Base-by-base conservation (phyloP, 2,797 vertebrate genomes). In the Bothrops alternatus region DNA sequence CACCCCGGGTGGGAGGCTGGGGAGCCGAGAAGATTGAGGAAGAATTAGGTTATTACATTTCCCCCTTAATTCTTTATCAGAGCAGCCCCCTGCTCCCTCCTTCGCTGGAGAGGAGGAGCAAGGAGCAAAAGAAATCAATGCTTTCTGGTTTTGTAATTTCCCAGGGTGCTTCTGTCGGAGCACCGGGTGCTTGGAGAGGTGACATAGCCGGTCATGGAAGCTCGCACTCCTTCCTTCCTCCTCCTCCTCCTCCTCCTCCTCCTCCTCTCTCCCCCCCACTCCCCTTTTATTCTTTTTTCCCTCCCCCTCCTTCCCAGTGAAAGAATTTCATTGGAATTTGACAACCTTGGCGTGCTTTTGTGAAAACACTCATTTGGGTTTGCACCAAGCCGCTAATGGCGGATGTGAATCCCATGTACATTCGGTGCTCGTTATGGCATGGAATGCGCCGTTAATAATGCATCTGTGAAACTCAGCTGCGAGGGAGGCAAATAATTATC, bases 401-500 rank as follows among this genome's bases (percentile, higher is more conserved):
- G 98, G 98, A 98, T 98, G 98, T 50, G 97, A 98, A 98, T 98
- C 98, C 98, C 98, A 98, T 98, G 98, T 98, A 98, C 97, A 97
- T 98, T 98, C 98, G 96, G 97, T 98, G 98, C 98, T 98, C 97
- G 98, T 98, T 98, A 98, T 97, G 97, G 98, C 98, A 98, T 97
- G 98, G 98, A 98, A 98, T 98, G 98, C 97, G 97, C 98, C 95
- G 98, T 98, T 98, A 99, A 98, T 98, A 98, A 98, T 99, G 99
- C 99, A 99, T 99, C 99, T 98, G 98, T 98, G 99, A 99, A 98
- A 98, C 98, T 99, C 99, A 99, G 99, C 99, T 99, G 99, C 97
- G 97, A 98, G 99, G 99, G 98, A 99, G 98, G 98, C 97, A 98
- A 99, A 98, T 99, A 99, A 99, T 99, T 99, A 99, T 99, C 99